A percentile compares a stretch with the other conserved stretches of the same genome.
Conservation (phyloP, 2,113 vertebrate species). For the Lepisosteus osseus region DNA sequence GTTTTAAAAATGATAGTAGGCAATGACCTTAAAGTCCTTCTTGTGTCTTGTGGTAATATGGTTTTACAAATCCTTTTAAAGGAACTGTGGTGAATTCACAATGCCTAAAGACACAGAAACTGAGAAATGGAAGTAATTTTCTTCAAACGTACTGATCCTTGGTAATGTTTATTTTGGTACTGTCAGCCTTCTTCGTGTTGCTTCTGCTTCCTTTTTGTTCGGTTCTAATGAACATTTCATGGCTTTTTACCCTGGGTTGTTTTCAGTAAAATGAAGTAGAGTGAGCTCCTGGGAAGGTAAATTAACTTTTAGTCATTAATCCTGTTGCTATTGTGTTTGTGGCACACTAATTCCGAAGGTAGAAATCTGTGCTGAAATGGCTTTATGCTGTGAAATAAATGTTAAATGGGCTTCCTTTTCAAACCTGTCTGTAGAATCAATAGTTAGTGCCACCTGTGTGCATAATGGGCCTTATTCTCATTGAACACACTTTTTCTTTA, state of each 20-base stretch:
- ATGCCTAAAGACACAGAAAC: background rate
- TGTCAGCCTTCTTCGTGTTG: conserved; percentile 33
- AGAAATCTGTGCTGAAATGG: background rate
- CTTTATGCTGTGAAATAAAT: background rate
- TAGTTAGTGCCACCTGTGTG: background rate
- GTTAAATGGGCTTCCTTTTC: background rate
- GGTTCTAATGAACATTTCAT: conserved; percentile 52
- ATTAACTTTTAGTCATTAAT: background rate
- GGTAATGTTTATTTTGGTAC: conserved; percentile 24
- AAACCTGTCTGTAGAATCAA: background rate
- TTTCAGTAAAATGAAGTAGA: conserved; percentile 49
- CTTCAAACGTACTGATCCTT: conserved; percentile 38
- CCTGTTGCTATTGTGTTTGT: background rate
- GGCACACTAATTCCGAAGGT: background rate
- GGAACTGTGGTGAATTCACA: conserved; percentile 14
- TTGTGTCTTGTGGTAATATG: background rate
- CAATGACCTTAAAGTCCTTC: conserved; percentile 2
- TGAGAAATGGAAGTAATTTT: conserved; percentile 26
- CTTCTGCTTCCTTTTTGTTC: conserved; percentile 49
- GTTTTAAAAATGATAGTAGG: conserved; percentile 1
- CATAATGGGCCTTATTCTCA: background rate
- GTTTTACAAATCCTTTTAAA: conserved; percentile 9
- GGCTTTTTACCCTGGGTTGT: conserved; percentile 38
- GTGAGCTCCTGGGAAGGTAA: conserved; percentile 13
- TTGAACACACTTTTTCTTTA: background rate